Percentiles rank a stretch among this genome's conserved stretches.
Conservation (phyloP, 2,113 vertebrate species). For the Myanophis thanlyinensis region DNA sequence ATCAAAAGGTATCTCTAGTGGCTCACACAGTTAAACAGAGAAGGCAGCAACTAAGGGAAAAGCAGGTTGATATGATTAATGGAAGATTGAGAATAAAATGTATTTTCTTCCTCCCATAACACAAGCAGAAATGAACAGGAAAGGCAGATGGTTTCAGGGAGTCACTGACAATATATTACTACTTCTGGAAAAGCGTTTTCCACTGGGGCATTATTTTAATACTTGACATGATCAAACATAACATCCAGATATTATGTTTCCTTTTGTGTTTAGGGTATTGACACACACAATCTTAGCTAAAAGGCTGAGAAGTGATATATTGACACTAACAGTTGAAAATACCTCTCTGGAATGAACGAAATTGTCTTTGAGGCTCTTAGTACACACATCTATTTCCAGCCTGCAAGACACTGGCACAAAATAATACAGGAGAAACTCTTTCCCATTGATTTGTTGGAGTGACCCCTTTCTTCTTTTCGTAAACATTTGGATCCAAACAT, state of each 20-base stretch:
- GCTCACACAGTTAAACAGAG: not conserved
- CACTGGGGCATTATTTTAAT: constrained; percentile 8
- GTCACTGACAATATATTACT: not conserved
- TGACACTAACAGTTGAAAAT: not conserved
- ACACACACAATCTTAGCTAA: not conserved
- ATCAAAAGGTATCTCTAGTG: not conserved
- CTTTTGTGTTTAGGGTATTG: not conserved
- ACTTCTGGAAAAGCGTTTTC: not conserved
- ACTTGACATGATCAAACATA: not conserved
- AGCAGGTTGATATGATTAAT: not conserved
- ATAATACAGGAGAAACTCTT: constrained; percentile 11
- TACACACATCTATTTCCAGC: constrained; percentile 1
- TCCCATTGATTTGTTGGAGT: constrained; percentile 11
- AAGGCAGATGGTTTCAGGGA: not conserved
- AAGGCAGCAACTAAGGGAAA: not conserved
- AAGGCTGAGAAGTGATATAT: not conserved
- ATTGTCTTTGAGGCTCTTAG: not conserved
- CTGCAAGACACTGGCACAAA: not conserved
- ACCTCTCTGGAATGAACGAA: not conserved
- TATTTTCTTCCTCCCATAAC: not conserved
- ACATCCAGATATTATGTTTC: not conserved
- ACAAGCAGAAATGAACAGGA: not conserved
- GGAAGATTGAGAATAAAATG: not conserved
- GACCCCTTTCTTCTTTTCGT: constrained; percentile 16
- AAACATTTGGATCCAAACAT: constrained; percentile 12